Percentiles rank a stretch among this genome's conserved stretches.
Evolutionary conservation across 2,888 invertebrate genomes (phyloP).

Genomic region (Pollenia labialis): DNA sequence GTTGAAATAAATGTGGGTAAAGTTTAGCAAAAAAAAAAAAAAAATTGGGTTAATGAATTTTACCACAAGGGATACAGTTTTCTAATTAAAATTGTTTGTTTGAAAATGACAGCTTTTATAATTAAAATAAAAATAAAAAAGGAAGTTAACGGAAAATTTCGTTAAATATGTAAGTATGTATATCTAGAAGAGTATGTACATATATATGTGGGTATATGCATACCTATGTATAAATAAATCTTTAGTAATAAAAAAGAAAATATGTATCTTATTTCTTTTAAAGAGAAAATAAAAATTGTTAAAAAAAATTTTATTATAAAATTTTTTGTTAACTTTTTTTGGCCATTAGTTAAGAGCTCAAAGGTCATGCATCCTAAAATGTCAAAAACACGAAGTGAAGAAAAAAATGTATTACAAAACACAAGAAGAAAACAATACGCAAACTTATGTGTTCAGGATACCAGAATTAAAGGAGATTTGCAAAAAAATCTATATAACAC

Average conservation of each 20-base stretch:
- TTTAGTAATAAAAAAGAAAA: too few relatives aligned
- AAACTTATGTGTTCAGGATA: constrained; percentile 28
- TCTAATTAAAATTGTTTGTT: constrained; percentile 31
- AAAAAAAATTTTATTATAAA: background rate
- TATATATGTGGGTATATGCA: background rate
- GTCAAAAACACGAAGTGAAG: background rate
- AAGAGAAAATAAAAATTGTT: background rate
- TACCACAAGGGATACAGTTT: constrained; percentile 46
- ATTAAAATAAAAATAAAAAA: constrained; percentile 1
- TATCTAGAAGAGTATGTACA: too few relatives aligned
- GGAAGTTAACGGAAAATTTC: background rate
- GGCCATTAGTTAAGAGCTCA: constrained; percentile 1
- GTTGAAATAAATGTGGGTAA: constrained; percentile 18
- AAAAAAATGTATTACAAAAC: background rate
- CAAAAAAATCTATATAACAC: constrained; percentile 25
- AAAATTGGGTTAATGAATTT: constrained; percentile 62
- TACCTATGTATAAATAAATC: background rate
- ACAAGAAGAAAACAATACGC: background rate
- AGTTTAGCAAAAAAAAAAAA: constrained; percentile 10
- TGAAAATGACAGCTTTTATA: background rate
- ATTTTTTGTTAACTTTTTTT: background rate
- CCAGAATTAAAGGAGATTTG: constrained; percentile 32
- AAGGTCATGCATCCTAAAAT: constrained; percentile 60
- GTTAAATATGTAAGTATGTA: background rate
- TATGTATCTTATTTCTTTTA: background rate